Percentiles rank a stretch among this genome's conserved stretches.
Conservation (phyloP, 1,140 invertebrate species). For the Araneus ventricosus region DNA sequence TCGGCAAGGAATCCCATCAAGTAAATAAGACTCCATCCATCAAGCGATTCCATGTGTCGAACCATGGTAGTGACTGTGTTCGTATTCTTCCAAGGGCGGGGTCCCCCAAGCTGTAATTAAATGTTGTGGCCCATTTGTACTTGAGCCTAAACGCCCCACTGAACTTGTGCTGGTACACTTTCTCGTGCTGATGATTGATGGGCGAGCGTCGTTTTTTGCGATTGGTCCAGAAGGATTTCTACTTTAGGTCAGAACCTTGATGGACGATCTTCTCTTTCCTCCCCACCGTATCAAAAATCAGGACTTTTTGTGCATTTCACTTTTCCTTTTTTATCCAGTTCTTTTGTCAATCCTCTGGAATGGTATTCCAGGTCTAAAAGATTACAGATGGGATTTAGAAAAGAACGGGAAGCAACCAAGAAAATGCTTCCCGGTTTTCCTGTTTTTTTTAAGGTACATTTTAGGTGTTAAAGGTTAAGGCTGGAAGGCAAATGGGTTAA, state of each 20-base stretch:
- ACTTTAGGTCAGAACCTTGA: conserved; percentile 52
- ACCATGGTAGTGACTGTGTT: conserved; percentile 57
- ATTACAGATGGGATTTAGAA: neutral
- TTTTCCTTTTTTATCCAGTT: neutral
- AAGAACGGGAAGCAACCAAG: neutral
- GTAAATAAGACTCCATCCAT: conserved; percentile 61
- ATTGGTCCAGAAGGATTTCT: conserved; percentile 61
- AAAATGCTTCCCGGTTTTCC: neutral
- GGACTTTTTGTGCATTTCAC: neutral
- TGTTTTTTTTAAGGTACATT: neutral
- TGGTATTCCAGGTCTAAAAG: conserved; percentile 28
- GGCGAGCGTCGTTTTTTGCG: neutral
- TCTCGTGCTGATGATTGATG: conserved; percentile 32
- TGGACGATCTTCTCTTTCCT: conserved; percentile 32
- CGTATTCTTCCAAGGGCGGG: conserved; percentile 49
- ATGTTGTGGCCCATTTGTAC: conserved; percentile 68
- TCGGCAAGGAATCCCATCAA: conserved; percentile 5
- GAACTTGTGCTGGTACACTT: neutral
- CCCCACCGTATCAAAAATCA: conserved; percentile 30
- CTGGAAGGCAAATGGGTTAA: neutral
- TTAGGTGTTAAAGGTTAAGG: neutral
- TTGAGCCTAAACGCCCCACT: conserved; percentile 13
- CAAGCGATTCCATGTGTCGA: conserved; percentile 65
- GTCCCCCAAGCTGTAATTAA: conserved; percentile 63
- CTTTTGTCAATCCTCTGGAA: conserved; percentile 7